A percentile compares a stretch with the other conserved stretches of the same genome.
Conservation (phyloP, 2,888 invertebrate species). For the Masnerella sp. region DNA sequence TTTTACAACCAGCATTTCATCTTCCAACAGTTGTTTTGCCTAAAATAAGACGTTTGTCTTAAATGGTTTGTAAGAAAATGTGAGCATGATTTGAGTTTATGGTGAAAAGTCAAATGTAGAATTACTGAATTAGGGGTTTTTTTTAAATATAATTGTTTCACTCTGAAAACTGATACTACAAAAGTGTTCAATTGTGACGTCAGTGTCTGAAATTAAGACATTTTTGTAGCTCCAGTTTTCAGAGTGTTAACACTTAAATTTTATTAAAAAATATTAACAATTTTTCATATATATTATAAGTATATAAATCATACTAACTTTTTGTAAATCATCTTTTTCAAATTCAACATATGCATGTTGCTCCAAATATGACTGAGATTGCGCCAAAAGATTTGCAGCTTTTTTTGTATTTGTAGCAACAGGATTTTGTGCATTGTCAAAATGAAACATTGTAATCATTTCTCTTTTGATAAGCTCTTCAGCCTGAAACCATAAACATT, state of each 20-base stretch:
- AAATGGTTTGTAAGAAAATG: too few relatives aligned
- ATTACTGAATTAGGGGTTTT: too few relatives aligned
- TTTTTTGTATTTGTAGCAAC: conserved; percentile 80
- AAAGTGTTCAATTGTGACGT: neutral
- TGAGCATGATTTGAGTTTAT: too few relatives aligned
- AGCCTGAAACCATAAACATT: conserved; percentile 80
- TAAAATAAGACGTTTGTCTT: conserved; percentile 56
- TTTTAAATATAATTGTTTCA: too few relatives aligned
- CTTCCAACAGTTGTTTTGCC: conserved; percentile 83
- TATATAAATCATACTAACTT: neutral
- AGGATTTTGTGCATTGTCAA: conserved; percentile 91
- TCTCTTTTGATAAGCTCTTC: conserved; percentile 97
- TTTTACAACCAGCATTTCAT: conserved; percentile 94
- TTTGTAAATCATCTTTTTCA: conserved; percentile 81
- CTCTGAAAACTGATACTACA: too few relatives aligned
- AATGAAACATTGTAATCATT: conserved; percentile 97
- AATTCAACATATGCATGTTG: conserved; percentile 90
- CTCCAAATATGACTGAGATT: conserved; percentile 87
- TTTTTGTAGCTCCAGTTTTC: too few relatives aligned
- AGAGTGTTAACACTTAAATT: too few relatives aligned
- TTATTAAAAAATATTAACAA: too few relatives aligned
- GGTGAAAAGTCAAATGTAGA: too few relatives aligned
- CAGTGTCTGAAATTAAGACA: too few relatives aligned
- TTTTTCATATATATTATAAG: neutral
- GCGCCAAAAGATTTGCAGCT: conserved; percentile 78